Conservation (phyloP, 2,113 vertebrate genomes). For the Oreotrochilus melanogaster region DNA sequence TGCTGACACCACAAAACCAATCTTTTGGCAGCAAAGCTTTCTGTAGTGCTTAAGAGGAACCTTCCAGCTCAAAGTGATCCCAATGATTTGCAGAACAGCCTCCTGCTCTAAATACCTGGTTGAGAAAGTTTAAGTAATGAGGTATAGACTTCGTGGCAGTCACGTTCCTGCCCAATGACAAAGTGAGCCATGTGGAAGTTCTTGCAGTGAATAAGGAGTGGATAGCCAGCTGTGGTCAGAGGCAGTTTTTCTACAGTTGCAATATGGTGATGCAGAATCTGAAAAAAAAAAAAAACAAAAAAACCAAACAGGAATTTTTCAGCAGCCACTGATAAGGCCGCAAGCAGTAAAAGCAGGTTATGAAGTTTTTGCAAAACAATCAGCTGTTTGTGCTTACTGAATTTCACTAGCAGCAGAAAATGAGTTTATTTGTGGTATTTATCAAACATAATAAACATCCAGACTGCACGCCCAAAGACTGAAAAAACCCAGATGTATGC, state of each 20-base stretch:
- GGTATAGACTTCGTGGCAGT: slow-evolving; percentile 81
- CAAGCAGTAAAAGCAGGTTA: neutral
- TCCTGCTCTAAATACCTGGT: slow-evolving; percentile 69
- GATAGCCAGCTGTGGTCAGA: slow-evolving; percentile 74
- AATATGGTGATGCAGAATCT: slow-evolving; percentile 87
- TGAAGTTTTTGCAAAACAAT: neutral
- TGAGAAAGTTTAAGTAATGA: slow-evolving; percentile 85
- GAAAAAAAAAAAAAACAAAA: neutral
- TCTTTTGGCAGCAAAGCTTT: neutral
- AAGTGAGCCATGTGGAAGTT: slow-evolving; percentile 82
- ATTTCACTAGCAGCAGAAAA: neutral
- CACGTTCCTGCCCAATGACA: slow-evolving; percentile 78
- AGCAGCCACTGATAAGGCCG: neutral
- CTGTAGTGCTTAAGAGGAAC: neutral
- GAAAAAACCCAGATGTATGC: neutral
- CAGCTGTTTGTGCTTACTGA: neutral
- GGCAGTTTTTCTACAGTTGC: slow-evolving; percentile 79
- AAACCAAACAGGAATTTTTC: neutral
- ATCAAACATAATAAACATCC: neutral
- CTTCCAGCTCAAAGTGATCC: neutral
- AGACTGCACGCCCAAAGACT: neutral
- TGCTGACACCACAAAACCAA: neutral
- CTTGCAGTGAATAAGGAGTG: slow-evolving; percentile 82
- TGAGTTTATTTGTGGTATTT: neutral
- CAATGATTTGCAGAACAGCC: neutral